Percentiles rank a stretch among this genome's conserved stretches.
Conservation (phyloP, 2,797 vertebrate species). For the Rhinogobio ventralis region DNA sequence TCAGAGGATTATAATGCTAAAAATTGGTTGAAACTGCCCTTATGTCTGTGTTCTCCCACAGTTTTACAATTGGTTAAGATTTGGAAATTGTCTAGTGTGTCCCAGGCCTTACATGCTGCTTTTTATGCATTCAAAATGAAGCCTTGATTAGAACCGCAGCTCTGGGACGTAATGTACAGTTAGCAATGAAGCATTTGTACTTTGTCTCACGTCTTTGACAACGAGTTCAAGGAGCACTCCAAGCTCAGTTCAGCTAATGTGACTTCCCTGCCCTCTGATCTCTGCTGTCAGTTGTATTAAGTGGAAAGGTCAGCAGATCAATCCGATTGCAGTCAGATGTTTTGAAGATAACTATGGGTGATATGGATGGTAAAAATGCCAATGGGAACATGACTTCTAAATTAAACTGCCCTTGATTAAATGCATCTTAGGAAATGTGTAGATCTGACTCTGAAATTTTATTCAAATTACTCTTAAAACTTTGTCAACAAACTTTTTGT, state of each 20-base stretch:
- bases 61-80: no score
- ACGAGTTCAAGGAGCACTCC: constrained; percentile 53
- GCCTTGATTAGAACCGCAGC: constrained; percentile 11
- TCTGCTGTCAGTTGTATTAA: constrained; percentile 66
- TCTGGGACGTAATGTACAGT: constrained; percentile 46
- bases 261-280: constrained; percentile 61
- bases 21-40: no score
- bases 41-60: no score
- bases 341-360: constrained; percentile 52
- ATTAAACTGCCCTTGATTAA: neutral
- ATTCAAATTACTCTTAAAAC: constrained; percentile 7
- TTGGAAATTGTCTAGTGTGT: no score
- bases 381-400: neutral
- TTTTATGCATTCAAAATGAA: constrained; percentile 4
- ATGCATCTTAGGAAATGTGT: neutral
- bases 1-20: no score
- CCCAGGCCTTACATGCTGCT: neutral
- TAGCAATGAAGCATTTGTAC: constrained; percentile 29
- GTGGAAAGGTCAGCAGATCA: constrained; percentile 67
- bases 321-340: constrained; percentile 54
- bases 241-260: constrained; percentile 56
- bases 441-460: neutral
- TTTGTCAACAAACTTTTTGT: constrained; percentile 18
- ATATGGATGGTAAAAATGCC: constrained; percentile 3
- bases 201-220: constrained; percentile 13